phyloP scores from a whole-genome alignment of 2,797 vertebrate genomes.

The Craterocephalus amniculus region DNA sequence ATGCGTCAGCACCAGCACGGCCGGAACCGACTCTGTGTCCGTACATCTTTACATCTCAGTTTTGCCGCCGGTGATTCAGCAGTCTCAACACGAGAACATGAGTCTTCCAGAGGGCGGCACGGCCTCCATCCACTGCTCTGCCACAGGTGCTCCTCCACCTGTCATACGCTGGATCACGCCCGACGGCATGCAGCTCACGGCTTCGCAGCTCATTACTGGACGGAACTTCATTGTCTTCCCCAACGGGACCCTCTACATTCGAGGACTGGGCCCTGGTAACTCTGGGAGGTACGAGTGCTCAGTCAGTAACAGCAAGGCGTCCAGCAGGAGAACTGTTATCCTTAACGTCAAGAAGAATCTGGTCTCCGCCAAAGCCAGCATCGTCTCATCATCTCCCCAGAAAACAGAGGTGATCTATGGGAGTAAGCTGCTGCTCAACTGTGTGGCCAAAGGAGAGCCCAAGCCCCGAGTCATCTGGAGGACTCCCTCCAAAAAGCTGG shows the following conservation, averaged over 20 bases:
- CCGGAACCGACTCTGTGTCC: conserved; percentile 85
- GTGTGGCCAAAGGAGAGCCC: conserved; percentile 88
- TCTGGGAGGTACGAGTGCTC: conserved; percentile 88
- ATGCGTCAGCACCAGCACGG: conserved; percentile 88
- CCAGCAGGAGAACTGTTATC: conserved; percentile 81
- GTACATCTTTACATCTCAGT: conserved; percentile 86
- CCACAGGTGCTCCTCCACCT: conserved; percentile 83
- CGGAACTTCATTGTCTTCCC: conserved; percentile 88
- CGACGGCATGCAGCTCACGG: conserved; percentile 81
- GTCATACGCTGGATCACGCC: conserved; percentile 86
- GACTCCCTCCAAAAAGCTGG: conserved; percentile 89
- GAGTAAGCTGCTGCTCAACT: conserved; percentile 84
- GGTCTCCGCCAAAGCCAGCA: conserved; percentile 83
- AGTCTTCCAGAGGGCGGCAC: conserved; percentile 80
- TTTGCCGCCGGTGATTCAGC: conserved; percentile 86
- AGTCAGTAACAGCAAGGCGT: conserved; percentile 84
- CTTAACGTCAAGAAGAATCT: conserved; percentile 78
- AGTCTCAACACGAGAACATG: conserved; percentile 83
- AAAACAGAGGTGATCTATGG: conserved; percentile 88
- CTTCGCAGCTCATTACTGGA: conserved; percentile 83
- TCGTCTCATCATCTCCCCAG: conserved; percentile 84
- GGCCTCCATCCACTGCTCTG: conserved; percentile 87
- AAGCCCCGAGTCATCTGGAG: conserved; percentile 91
- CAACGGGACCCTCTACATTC: conserved; percentile 91
- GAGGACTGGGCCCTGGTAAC: conserved; percentile 72